A percentile compares a stretch with the other conserved stretches of the same genome.
These are phyloP conservation scores for Aphelocoma californica DNA, from an alignment of 2,797 vertebrate genomes.

Conservation along the genomic window DNA sequence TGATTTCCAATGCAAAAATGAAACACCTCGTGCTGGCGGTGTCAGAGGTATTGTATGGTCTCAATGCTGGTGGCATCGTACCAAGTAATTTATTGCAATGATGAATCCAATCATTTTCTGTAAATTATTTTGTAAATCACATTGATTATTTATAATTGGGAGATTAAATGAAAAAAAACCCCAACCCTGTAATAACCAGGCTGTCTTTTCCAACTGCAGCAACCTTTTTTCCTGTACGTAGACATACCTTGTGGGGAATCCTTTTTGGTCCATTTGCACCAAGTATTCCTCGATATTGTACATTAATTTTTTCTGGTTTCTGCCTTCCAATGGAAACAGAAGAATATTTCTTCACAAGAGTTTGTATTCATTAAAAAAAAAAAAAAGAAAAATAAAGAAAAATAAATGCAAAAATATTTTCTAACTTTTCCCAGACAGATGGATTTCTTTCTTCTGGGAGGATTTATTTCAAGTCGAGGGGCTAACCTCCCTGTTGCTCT, in stretches of 20 bases:
- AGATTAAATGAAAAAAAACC: slow-evolving; percentile 31
- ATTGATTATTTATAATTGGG: slow-evolving; percentile 64
- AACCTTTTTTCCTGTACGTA: not conserved
- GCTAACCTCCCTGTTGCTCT: not conserved
- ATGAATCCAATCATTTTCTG: slow-evolving; percentile 54
- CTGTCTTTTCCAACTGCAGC: slow-evolving; percentile 40
- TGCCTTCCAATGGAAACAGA: slow-evolving; percentile 62
- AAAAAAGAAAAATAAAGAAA: slow-evolving; percentile 13
- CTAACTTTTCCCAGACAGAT: slow-evolving; percentile 65
- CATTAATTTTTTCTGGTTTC: slow-evolving; percentile 61
- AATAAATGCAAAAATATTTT: slow-evolving; percentile 79
- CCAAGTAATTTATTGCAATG: slow-evolving; percentile 66
- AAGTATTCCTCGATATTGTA: slow-evolving; percentile 9
- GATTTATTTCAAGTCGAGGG: slow-evolving; percentile 8
- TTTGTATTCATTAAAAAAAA: slow-evolving; percentile 64
- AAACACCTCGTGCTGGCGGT: not conserved
- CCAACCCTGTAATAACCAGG: not conserved
- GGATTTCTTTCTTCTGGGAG: slow-evolving; percentile 51
- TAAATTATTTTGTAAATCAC: slow-evolving; percentile 72
- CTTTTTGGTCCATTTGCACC: slow-evolving; percentile 27
- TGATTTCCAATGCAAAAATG: not conserved
- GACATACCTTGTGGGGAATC: slow-evolving; percentile 21
- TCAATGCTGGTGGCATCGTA: not conserved
- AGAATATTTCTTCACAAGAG: slow-evolving; percentile 67
- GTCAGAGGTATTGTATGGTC: not conserved